phyloP scores from a whole-genome alignment of 1,140 invertebrate genomes.

The Drosophila elegans region DNA sequence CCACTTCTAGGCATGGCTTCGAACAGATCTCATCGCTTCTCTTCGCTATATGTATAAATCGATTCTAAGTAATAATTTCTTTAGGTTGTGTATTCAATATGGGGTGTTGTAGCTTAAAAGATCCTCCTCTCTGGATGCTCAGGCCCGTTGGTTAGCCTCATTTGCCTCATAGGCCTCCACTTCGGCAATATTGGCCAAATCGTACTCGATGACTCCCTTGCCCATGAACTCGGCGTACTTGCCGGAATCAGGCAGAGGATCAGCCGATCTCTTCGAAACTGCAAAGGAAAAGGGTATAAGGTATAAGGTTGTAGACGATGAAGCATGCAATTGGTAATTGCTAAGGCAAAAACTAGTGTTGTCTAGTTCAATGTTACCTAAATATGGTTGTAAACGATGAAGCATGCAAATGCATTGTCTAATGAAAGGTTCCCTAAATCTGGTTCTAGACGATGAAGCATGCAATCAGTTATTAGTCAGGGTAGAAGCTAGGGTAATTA shows the following conservation, averaged over 20 bases:
- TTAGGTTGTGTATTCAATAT: constrained; percentile 46
- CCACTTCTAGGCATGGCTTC: constrained; percentile 14
- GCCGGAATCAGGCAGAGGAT: constrained; percentile 84
- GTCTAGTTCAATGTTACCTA: too few species aligned
- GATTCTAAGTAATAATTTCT: constrained; percentile 55
- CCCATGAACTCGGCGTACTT: constrained; percentile 92
- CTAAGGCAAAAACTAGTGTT: too few species aligned
- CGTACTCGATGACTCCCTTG: constrained; percentile 89
- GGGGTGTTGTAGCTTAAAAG: constrained; percentile 62
- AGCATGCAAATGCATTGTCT: too few species aligned
- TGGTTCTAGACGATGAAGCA: too few species aligned
- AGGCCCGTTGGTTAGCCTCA: constrained; percentile 39
- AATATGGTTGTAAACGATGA: too few species aligned
- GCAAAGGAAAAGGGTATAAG: constrained; percentile 73
- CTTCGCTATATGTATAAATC: constrained; percentile 63
- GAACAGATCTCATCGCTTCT: constrained; percentile 32
- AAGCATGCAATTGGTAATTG: too few species aligned
- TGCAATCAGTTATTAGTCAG: too few species aligned
- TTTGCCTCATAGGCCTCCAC: constrained; percentile 76
- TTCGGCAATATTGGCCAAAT: constrained; percentile 89
- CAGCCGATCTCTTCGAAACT: constrained; percentile 90
- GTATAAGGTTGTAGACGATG: too few species aligned
- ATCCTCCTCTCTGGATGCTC: constrained; percentile 27
- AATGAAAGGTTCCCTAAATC: too few species aligned
- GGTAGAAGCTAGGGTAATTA: too few species aligned